phyloP scores from a whole-genome alignment of 2,797 vertebrate genomes.

The Xenops minutus region DNA sequence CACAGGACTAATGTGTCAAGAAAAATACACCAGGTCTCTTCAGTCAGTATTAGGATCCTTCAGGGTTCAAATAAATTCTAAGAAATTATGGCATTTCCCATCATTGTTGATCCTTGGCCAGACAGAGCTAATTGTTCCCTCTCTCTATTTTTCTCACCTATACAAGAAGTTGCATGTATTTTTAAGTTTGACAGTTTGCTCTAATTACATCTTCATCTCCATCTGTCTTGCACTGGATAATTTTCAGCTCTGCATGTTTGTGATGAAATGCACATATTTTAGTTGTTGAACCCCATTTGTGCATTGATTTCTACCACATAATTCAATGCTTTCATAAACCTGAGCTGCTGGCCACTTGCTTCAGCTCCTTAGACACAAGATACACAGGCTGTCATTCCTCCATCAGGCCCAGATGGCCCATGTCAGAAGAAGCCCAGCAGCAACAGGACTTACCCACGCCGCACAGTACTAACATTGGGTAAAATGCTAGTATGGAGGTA shows the following conservation, averaged over 20 bases:
- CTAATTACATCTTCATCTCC: background rate
- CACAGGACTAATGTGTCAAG: background rate
- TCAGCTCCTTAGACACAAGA: background rate
- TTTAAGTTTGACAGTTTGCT: background rate
- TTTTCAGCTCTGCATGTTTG: background rate
- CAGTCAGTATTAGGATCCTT: background rate
- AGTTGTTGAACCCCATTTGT: background rate
- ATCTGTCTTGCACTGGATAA: background rate
- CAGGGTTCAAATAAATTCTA: background rate
- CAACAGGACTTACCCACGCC: accelerated
- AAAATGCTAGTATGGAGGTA: background rate
- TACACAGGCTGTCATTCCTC: background rate
- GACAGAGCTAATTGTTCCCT: background rate
- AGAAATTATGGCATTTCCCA: background rate
- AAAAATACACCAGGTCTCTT: background rate
- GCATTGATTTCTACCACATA: background rate
- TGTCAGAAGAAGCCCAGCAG: background rate
- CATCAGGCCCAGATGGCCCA: background rate
- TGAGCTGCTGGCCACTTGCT: background rate
- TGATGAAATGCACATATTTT: background rate
- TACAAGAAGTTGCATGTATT: background rate
- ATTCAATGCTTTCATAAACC: background rate
- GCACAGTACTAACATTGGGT: background rate
- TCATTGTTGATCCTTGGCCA: background rate
- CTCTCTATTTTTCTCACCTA: background rate